Conservation (phyloP, 1,140 invertebrate species). For the Euborellia annulipes region DNA sequence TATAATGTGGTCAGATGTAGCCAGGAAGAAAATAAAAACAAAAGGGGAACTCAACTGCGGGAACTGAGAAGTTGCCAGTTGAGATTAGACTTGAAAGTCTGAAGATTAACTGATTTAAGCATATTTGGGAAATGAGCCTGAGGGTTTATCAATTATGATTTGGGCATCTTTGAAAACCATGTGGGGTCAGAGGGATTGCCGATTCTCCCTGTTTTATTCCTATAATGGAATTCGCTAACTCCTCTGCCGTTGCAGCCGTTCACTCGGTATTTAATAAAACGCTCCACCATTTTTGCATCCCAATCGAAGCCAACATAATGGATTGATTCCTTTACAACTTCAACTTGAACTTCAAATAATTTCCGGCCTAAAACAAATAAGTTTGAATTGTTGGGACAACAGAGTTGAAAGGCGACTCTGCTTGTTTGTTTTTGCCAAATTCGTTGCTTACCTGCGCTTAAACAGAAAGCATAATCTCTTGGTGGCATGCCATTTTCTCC, state of each 20-base stretch:
- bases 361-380: slow-evolving; percentile 9
- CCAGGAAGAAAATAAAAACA: no score
- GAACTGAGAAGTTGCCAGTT: no score
- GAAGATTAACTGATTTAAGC: no score
- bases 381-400: no score
- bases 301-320: slow-evolving; percentile 49
- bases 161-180: slow-evolving; percentile 31
- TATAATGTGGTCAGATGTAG: no score
- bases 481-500: slow-evolving; percentile 47
- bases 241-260: slow-evolving; percentile 46
- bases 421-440: no score
- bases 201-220: slow-evolving; percentile 31
- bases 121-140: no score
- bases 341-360: slow-evolving; percentile 33
- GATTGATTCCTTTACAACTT: slow-evolving; percentile 37
- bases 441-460: slow-evolving; percentile 33
- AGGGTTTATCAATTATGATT: slow-evolving; percentile 17
- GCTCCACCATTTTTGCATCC: slow-evolving; percentile 49
- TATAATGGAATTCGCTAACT: slow-evolving; percentile 53
- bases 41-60: no score
- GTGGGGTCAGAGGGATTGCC: slow-evolving; percentile 29
- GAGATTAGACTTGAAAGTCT: no score
- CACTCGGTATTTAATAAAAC: slow-evolving; percentile 41
- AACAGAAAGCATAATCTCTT: slow-evolving; percentile 40
- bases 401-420: no score